phyloP scores from a whole-genome alignment of 1,140 invertebrate species.

The Diorhabda carinulata region DNA sequence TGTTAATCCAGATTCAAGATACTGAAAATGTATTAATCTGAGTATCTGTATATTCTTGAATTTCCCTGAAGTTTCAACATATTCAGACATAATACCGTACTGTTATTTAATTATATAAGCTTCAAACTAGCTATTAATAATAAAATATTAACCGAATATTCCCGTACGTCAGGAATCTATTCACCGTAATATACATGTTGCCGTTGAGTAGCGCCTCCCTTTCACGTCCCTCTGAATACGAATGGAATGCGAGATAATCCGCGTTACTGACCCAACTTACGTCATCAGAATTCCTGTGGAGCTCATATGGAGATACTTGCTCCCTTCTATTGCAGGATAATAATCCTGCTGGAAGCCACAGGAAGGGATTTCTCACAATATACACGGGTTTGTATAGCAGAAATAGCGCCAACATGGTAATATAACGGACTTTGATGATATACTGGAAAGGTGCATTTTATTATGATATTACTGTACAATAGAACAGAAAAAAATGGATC shows the following conservation, averaged over 20 bases:
- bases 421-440: background rate
- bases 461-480: background rate
- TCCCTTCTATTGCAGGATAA: conserved; percentile 19
- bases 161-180: conserved; percentile 5
- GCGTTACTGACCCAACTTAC: conserved; percentile 35
- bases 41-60: too few species aligned
- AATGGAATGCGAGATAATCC: conserved; percentile 38
- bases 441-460: background rate
- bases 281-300: conserved; percentile 36
- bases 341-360: conserved; percentile 4
- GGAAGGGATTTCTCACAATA: conserved; percentile 20
- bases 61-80: too few species aligned
- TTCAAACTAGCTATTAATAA: conserved; percentile 1
- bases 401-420: background rate
- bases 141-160: background rate
- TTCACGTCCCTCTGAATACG: conserved; percentile 25
- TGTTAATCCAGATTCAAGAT: too few species aligned
- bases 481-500: background rate
- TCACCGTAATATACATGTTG: conserved; percentile 31
- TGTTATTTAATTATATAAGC: too few species aligned
- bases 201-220: conserved; percentile 19
- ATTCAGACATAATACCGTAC: too few species aligned
- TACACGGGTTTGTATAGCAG: conserved; percentile 1
- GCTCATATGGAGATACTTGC: conserved; percentile 20
- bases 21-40: too few species aligned